Base-by-base conservation (phyloP, 1,140 invertebrate species). In the Caerostris extrusa region DNA sequence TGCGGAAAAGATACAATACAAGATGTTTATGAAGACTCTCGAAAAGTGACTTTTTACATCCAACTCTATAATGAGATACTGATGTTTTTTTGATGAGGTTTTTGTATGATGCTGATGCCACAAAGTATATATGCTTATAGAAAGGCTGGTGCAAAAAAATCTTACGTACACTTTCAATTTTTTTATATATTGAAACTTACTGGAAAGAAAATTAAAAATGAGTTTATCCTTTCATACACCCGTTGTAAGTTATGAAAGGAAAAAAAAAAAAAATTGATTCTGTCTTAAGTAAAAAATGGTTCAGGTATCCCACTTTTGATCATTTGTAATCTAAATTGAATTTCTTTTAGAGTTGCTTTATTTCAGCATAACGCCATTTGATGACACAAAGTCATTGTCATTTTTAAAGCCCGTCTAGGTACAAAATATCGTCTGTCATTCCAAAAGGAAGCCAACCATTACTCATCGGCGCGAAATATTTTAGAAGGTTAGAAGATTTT, bases 281-380 rank as follows among this genome's bases (percentile, higher is more conserved):
- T 71, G 67, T 71, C 67, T n/a, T 8, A 0, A n/a, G 2, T 53
- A 77, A 77, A 77, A 77, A 77, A 77, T 77, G 34, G 71, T 7
- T n/a, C n/a, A n/a, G n/a, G n/a, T n/a, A 6, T 71, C 7, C 10
- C 14, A 34, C 50, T 77, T 50, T 50, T 77, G 34, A 12, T 77
- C 34, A 12, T 77, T 77, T 77, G 71, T 77, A 50, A 77, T 50
- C 71, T 77, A 77, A 77, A 77, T 77, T 77, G 71, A 77, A 77
- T 53, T 77, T 77, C 53, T n/a, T n/a, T n/a, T n/a, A n/a, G n/a
- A n/a, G n/a, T n/a, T n/a, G 34, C 34, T 12, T 64, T 10, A 34
- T 34, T 77, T 77, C 7, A 34, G 19, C 7, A 6, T 10, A 50
- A 3, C 71, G 10, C 71, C 19, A 10, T 71, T 34, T 12, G 19